A percentile compares a stretch with the other conserved stretches of the same genome.
These are phyloP conservation scores for Drosophila teissieri DNA, from an alignment of 1,140 invertebrate genomes.

Conservation along the genomic window DNA sequence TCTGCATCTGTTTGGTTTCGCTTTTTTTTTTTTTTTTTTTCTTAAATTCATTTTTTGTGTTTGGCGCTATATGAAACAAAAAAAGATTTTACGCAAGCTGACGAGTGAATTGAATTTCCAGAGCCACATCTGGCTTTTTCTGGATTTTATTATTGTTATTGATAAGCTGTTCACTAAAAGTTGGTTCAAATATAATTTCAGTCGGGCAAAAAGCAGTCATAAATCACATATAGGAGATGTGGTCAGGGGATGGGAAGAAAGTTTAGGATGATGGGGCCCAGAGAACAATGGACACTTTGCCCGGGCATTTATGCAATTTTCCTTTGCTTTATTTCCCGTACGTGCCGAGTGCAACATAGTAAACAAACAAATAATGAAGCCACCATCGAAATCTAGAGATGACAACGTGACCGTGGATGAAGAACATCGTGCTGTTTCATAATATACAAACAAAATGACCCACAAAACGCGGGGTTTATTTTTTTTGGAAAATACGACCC, in stretches of 20 bases:
- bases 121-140: conserved; percentile 13
- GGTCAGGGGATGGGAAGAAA: neutral
- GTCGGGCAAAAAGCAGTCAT: conserved; percentile 22
- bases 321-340: conserved; percentile 59
- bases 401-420: conserved; percentile 30
- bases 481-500: conserved; percentile 20
- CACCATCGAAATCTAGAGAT: conserved; percentile 33
- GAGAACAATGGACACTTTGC: conserved; percentile 34
- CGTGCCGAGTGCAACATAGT: conserved; percentile 64
- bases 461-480: neutral
- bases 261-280: conserved; percentile 8
- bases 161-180: conserved; percentile 23
- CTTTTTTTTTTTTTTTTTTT: neutral
- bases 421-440: conserved; percentile 18
- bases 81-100: neutral
- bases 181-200: conserved; percentile 16
- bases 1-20: neutral
- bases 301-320: conserved; percentile 31
- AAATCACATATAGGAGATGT: conserved; percentile 33
- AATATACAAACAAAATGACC: conserved; percentile 6
- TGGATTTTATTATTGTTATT: conserved; percentile 22
- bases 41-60: neutral
- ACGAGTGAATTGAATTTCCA: conserved; percentile 6
- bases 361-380: conserved; percentile 41
- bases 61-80: neutral